Evolutionary conservation across 2,888 invertebrate species (phyloP).

Genomic region (Pristionchus maxplancki): DNA sequence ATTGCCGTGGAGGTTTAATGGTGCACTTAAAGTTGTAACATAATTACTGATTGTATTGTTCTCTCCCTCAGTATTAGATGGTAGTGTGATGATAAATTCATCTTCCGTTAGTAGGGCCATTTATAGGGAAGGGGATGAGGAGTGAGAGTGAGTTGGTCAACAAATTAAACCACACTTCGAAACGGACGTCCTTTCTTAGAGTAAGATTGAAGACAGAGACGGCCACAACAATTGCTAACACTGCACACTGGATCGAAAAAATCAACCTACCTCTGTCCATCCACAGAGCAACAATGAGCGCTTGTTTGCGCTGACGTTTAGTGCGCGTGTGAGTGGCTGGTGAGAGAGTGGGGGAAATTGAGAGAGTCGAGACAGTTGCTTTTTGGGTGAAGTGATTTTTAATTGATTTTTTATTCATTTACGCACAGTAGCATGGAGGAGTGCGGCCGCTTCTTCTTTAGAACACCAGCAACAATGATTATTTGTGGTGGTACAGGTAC

Average conservation of each 20-base stretch:
- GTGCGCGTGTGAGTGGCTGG: no score
- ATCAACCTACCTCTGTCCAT: not conserved
- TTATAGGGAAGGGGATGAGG: not conserved
- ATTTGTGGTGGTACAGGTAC: not conserved
- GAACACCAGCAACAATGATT: not conserved
- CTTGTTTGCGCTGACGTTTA: not conserved
- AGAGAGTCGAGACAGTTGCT: no score
- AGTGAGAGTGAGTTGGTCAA: not conserved
- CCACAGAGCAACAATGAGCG: not conserved
- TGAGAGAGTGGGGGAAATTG: no score
- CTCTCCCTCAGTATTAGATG: not conserved
- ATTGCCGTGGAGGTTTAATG: not conserved
- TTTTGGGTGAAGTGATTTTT: no score
- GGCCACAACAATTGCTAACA: not conserved
- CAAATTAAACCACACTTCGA: not conserved
- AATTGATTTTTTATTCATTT: not conserved
- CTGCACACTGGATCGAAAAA: not conserved
- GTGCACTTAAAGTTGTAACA: not conserved
- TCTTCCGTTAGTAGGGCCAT: constrained; percentile 10
- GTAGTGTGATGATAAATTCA: not conserved
- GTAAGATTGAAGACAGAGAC: not conserved
- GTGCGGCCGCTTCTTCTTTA: not conserved
- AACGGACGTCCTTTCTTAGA: not conserved
- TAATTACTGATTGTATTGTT: not conserved
- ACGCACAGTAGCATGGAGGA: not conserved